Conservation (phyloP, 2,888 invertebrate species). For the Volucella bombylans region DNA sequence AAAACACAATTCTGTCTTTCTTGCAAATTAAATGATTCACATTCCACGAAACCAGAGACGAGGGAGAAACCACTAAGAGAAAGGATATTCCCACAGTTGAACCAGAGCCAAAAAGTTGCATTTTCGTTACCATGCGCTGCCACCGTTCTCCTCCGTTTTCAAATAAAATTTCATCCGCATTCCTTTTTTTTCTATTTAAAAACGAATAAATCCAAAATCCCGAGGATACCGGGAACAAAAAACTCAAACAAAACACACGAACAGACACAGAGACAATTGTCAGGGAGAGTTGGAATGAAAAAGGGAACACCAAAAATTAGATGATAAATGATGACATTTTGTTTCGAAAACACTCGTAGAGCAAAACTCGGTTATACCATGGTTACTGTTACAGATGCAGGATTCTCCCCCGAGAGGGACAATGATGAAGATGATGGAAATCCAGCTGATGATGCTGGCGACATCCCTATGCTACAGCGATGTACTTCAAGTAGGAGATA, state of each 20-base stretch:
- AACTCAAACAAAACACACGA: constrained; percentile 1
- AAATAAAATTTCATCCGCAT: not conserved
- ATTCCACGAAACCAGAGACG: not conserved
- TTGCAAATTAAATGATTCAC: not conserved
- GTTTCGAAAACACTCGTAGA: not conserved
- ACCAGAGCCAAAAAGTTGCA: constrained; percentile 6
- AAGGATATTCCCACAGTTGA: not conserved
- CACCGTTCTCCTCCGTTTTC: not conserved
- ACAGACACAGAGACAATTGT: not conserved
- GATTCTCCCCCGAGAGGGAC: constrained; percentile 1
- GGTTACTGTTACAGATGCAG: constrained; percentile 4
- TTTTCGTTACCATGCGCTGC: not conserved
- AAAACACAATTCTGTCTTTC: no score
- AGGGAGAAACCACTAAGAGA: no score
- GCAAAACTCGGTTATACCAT: not conserved
- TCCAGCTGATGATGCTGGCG: not conserved
- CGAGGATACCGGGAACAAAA: not conserved
- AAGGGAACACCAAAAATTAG: not conserved
- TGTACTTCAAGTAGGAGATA: constrained; percentile 48
- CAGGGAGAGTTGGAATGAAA: not conserved
- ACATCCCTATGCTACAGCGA: constrained; percentile 13
- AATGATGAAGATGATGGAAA: not conserved
- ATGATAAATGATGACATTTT: constrained; percentile 60
- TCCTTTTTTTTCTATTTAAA: constrained; percentile 16
- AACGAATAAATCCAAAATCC: constrained; percentile 18